Conservation (phyloP, 2,113 vertebrate species). For the Tauraco erythrolophus region DNA sequence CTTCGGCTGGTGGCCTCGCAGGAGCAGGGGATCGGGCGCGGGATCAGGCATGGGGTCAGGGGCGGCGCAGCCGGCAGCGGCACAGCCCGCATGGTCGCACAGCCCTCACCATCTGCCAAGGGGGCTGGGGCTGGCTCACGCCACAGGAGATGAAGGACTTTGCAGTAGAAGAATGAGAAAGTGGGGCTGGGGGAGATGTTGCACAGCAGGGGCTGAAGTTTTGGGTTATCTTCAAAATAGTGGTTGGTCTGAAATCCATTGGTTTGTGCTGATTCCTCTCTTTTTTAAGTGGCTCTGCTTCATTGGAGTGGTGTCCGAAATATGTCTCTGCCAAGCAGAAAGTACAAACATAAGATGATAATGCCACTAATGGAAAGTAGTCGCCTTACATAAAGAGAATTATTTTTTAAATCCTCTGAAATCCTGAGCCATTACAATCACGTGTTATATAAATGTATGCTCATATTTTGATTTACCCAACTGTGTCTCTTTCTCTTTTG, state of each 20-base stretch:
- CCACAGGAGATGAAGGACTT: background rate
- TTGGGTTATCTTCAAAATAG: background rate
- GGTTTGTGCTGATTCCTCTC: background rate
- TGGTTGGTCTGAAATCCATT: background rate
- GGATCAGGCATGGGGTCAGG: rapidly evolving
- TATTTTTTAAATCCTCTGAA: slow-evolving; percentile 22
- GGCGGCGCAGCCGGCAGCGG: rapidly evolving
- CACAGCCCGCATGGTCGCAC: rapidly evolving
- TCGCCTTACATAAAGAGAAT: background rate
- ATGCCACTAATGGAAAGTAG: background rate
- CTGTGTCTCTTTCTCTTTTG: background rate
- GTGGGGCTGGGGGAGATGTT: background rate
- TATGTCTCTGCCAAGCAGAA: background rate
- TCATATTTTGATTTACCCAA: background rate
- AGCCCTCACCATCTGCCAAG: background rate
- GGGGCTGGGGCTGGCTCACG: background rate
- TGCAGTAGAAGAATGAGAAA: background rate
- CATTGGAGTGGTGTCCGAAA: background rate
- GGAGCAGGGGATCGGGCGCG: rapidly evolving
- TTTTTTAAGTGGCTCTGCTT: background rate
- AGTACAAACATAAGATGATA: background rate
- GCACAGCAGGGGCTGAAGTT: background rate
- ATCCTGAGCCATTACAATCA: background rate
- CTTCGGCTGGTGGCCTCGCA: background rate
- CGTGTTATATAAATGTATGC: background rate